Base-by-base conservation (phyloP, 2,113 vertebrate genomes). In the Salvelinus namaycush region DNA sequence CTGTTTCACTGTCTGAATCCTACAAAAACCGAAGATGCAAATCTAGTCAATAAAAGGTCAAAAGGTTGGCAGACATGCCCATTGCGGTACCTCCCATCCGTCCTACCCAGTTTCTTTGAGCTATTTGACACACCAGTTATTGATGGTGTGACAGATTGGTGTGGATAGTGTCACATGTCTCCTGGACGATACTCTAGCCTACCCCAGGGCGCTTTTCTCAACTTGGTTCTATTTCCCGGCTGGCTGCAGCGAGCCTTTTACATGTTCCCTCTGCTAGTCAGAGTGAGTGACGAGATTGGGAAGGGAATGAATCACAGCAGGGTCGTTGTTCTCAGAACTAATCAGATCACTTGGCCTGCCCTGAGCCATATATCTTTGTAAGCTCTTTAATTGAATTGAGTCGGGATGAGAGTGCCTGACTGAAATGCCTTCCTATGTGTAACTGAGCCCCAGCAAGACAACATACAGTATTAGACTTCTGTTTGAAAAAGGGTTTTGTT, bases 341-440 rank as follows among this genome's bases (percentile, higher is more conserved):
- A 93, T 92, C 89, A 89, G 85, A 92, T 92, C 85, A 87, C 79
- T 79, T 39, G 73, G 80, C 84, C 51, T 54, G 51, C 51, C 80
- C 77, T 66, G 51, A 87, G 86, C 88, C 88, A 79, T 91, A 84
- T 86, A 88, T 89, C 89, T 92, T 84, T 84, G 82, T 89, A 88
- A 89, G 92, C 89, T 81, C 79, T 87, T 82, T 91, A 91, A 93
- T 91, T 88, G 81, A 90, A 92, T 92, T 90, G 84, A 70, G 74
- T 26, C 44, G 68, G 77, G 87, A 89, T 85, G 59, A 62, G 18
- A 62, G 84, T 86, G 87, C 89, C 88, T 90, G 88, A 86, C 82
- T 84, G 82, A 87, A 84, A 89, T 91, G 83, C 78, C 84, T 79
- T 80, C 81, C 79, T 76, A 79, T 79, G 70, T 26, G 22, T 72